phyloP scores from a whole-genome alignment of 1,140 invertebrate genomes.

The Drosophila persimilis region DNA sequence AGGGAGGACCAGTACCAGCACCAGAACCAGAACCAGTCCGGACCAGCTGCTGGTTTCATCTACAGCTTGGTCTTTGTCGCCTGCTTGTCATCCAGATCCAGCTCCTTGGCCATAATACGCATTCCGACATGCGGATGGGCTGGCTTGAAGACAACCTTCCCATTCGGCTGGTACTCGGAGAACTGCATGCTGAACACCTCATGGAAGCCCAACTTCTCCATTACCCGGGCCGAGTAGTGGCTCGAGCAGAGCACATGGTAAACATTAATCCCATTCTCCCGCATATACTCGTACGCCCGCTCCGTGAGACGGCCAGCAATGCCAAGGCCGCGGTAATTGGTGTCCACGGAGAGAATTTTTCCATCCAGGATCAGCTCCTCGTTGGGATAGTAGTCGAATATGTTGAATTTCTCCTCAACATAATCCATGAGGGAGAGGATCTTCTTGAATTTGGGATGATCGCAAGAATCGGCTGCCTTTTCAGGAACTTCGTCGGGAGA shows the following conservation, averaged over 20 bases:
- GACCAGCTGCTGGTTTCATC: constrained; percentile 1
- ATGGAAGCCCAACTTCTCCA: constrained; percentile 87
- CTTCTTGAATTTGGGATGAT: constrained; percentile 85
- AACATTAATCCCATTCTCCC: constrained; percentile 64
- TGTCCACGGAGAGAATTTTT: constrained; percentile 87
- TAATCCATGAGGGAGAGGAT: constrained; percentile 85
- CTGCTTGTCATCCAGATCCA: constrained; percentile 30
- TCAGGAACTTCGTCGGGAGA: constrained; percentile 29
- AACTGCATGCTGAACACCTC: constrained; percentile 87
- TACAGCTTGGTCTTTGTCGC: constrained; percentile 25
- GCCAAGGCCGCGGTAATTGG: constrained; percentile 86
- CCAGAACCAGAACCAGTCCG: background rate
- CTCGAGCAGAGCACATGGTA: constrained; percentile 87
- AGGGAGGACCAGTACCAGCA: too few species aligned
- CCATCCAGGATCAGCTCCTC: constrained; percentile 85
- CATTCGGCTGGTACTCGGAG: constrained; percentile 86
- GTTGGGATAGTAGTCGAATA: constrained; percentile 84
- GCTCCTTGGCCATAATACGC: constrained; percentile 84
- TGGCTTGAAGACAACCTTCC: constrained; percentile 85
- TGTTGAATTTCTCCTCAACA: constrained; percentile 84
- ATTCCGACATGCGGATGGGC: constrained; percentile 84
- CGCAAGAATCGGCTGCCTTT: constrained; percentile 80
- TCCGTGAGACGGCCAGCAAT: constrained; percentile 86
- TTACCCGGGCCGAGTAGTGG: constrained; percentile 87
- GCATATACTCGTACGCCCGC: constrained; percentile 83